These are phyloP conservation scores for Pteropus rufus DNA, from an alignment of 2,797 vertebrate genomes.

Conservation along the genomic window DNA sequence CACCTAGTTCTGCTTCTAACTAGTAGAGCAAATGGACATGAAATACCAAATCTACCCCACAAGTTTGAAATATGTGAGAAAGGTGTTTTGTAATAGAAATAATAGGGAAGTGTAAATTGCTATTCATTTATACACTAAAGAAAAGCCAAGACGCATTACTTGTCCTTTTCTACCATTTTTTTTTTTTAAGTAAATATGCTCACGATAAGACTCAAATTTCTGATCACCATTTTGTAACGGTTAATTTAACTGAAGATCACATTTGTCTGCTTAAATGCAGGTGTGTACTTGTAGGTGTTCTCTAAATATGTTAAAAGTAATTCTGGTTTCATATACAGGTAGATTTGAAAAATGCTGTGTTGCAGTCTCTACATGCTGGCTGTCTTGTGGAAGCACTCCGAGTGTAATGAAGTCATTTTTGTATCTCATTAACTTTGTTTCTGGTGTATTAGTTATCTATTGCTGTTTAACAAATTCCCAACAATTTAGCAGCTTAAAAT, in stretches of 20 bases:
- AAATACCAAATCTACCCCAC: neutral
- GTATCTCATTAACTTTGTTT: neutral
- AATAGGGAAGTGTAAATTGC: neutral
- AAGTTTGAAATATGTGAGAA: neutral
- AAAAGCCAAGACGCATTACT: neutral
- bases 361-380: neutral
- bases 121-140: neutral
- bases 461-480: neutral
- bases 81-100: slow-evolving; percentile 41
- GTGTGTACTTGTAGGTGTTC: neutral
- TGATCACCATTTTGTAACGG: neutral
- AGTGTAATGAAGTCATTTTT: neutral
- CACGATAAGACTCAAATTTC: slow-evolving; percentile 17
- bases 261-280: neutral
- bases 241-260: neutral
- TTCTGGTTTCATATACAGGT: neutral
- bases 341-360: neutral
- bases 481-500: neutral
- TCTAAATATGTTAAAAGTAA: neutral
- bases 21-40: slow-evolving; percentile 11
- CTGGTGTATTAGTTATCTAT: neutral
- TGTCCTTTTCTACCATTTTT: neutral
- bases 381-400: neutral
- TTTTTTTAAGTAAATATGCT: neutral
- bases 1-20: slow-evolving; percentile 16